Evolutionary conservation across 2,113 vertebrate species (phyloP).

Genomic region (Osmerus eperlanus): DNA sequence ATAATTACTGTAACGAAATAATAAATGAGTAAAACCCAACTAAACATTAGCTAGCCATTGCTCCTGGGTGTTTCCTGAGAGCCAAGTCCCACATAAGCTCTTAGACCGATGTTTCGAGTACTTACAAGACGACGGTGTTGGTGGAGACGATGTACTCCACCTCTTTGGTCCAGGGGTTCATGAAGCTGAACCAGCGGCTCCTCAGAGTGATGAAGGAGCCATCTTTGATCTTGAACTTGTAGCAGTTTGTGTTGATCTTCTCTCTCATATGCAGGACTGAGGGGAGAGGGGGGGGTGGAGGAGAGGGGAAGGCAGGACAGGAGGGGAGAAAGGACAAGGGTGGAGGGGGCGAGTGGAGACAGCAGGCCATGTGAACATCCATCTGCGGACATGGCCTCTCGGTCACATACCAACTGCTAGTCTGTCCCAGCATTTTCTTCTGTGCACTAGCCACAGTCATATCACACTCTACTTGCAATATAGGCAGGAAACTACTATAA

Average conservation of each 20-base stretch:
- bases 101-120: conserved; percentile 30
- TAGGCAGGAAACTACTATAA: no score
- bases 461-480: neutral
- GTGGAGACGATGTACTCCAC: conserved; percentile 99
- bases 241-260: conserved; percentile 96
- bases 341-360: neutral
- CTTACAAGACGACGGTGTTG: conserved; percentile 97
- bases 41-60: no score
- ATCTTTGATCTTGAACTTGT: conserved; percentile 99
- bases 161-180: conserved; percentile 99
- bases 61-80: no score
- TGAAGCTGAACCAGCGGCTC: conserved; percentile 99
- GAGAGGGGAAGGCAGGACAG: neutral
- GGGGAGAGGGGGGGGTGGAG: neutral
- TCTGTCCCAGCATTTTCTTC: neutral
- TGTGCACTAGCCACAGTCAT: neutral
- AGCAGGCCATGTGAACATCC: neutral
- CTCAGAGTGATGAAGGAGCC: conserved; percentile 96
- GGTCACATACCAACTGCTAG: neutral
- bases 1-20: no score
- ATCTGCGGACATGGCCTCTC: neutral
- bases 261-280: conserved; percentile 93
- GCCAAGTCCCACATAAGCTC: no score
- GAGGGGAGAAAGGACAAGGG: neutral
- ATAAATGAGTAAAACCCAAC: no score